Conservation (phyloP, 2,113 vertebrate species). For the Sinosuthora webbiana region DNA sequence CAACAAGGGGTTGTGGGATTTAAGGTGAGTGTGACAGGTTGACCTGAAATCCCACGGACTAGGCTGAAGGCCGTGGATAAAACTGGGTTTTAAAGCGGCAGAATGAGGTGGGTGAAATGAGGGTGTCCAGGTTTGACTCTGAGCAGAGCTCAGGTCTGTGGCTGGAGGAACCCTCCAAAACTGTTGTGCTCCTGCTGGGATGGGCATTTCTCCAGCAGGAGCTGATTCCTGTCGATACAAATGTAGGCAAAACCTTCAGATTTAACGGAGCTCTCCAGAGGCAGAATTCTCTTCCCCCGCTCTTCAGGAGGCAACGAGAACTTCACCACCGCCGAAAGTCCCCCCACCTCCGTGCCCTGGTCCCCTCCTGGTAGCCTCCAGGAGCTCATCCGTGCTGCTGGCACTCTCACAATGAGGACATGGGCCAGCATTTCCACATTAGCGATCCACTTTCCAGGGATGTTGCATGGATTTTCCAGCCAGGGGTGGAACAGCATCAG, state of each 20-base stretch:
- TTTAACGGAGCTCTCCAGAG: not conserved
- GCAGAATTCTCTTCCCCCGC: fast-evolving
- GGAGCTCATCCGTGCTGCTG: not conserved
- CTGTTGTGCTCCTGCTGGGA: not conserved
- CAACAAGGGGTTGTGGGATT: not conserved
- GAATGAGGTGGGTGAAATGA: not conserved
- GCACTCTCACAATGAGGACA: not conserved
- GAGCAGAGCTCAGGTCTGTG: not conserved
- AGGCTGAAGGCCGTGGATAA: not conserved
- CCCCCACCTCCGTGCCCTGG: not conserved
- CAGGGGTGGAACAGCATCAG: not conserved
- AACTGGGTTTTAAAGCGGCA: not conserved
- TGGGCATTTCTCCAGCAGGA: not conserved
- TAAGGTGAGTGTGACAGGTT: not conserved
- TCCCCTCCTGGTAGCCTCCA: not conserved
- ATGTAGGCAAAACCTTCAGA: not conserved
- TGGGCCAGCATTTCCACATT: not conserved
- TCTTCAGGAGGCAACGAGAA: not conserved
- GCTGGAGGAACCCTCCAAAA: not conserved
- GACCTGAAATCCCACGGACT: not conserved
- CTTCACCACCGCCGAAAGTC: not conserved
- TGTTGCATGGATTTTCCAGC: slow-evolving; percentile 49
- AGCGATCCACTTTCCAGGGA: slow-evolving; percentile 46
- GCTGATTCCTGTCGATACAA: not conserved
- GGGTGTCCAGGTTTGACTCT: not conserved